These are phyloP conservation scores for Melikaiella ostensackeni DNA, from an alignment of 2,888 invertebrate genomes.

Conservation along the genomic window DNA sequence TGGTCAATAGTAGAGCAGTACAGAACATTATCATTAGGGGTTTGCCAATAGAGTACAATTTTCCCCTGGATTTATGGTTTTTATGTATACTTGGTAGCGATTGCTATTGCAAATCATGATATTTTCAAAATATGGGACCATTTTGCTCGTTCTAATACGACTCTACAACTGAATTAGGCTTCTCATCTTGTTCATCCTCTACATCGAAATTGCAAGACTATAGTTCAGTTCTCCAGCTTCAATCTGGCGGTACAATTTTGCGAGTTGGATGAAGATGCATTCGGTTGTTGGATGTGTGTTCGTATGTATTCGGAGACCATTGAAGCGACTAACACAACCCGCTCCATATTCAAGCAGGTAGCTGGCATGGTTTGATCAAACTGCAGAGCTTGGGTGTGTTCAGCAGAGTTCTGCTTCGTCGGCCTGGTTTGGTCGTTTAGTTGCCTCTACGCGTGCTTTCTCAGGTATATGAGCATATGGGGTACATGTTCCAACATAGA, in stretches of 20 bases:
- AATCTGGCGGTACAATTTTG: conserved; percentile 63
- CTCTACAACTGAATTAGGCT: background rate
- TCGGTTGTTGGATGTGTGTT: background rate
- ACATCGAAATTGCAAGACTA: background rate
- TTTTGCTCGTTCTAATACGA: no score
- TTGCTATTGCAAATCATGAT: no score
- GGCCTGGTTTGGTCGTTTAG: conserved; percentile 8
- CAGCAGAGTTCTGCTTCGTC: conserved; percentile 22
- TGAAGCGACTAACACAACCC: conserved; percentile 58
- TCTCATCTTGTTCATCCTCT: background rate
- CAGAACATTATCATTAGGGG: no score
- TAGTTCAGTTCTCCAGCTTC: conserved; percentile 52
- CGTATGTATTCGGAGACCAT: conserved; percentile 42
- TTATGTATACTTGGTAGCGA: no score
- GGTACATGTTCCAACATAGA: conserved; percentile 13
- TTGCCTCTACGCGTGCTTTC: conserved; percentile 28
- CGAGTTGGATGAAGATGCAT: conserved; percentile 58
- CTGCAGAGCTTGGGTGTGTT: conserved; percentile 10
- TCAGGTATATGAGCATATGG: conserved; percentile 30
- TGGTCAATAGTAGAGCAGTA: no score
- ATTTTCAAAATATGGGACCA: no score
- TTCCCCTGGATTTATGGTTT: no score
- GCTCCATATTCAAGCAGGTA: conserved; percentile 50
- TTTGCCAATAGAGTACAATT: no score
- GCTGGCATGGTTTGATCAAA: conserved; percentile 17